Base-by-base conservation (phyloP, 2,797 vertebrate genomes). In the Carcharodon carcharias region DNA sequence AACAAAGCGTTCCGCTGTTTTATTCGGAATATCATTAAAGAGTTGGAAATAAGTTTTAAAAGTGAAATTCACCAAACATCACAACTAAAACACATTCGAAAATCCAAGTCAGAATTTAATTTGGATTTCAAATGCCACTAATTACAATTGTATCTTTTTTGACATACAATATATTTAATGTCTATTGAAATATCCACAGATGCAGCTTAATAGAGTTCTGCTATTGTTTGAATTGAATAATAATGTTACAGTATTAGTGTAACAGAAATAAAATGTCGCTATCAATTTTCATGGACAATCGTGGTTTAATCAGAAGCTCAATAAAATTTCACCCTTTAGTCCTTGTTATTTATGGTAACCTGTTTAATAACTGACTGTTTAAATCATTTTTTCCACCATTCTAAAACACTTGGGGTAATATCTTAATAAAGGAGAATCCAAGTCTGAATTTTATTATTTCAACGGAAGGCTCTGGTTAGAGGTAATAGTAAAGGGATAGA, bases 181-280 rank as follows among this genome's bases (percentile, higher is more conserved):
- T 21, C 4, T 40, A 28, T 67, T 67, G 63, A 65, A 45, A 65
- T 12, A 3, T 45, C 8, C 11, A 65, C 12, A 45, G 18, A 93
- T 93, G n/a, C 58, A 87, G 18, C 56, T 14, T 61, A 63, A 63
- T 61, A 7, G 12, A 35, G 11, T n/a, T 91, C 12, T 18, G 56
- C 56, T n/a, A 93, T 45, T 67, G 31, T 63, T 18, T 63, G n/a
- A 12, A 61, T 93, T 93, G 40, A 67, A 45, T 93, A 93, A 67
- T 23, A 45, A 93, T 63, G 35, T 65, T 40, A 91, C 28, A n/a
- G 61, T 91, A 61, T 35, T n/a, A 91, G 35, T 45, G n/a, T 45
- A 67, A 93, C 18, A 93, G 40, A 93, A 67, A n/a, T n/a, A 92
- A 92, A 92, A 93, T 26, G n/a, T 67, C n/a, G 67, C n/a, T n/a